Percentiles rank a stretch among this genome's conserved stretches.
Evolutionary conservation across 2,113 vertebrate genomes (phyloP).

Genomic region (Orientallactaga bullata): DNA sequence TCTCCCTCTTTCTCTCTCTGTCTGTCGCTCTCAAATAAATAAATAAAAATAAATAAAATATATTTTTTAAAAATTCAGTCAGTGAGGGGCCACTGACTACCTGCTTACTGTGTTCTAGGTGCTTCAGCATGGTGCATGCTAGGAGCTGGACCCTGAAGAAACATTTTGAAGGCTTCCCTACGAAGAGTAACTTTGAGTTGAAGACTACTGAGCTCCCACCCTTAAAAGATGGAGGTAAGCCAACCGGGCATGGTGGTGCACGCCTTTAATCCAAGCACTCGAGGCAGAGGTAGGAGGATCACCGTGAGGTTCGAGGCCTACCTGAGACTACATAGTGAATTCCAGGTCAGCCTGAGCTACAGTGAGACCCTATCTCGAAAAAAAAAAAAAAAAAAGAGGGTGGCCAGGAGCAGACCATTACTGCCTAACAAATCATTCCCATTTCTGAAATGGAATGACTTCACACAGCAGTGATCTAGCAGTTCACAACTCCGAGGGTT

Average conservation of each 20-base stretch:
- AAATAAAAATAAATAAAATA: no score
- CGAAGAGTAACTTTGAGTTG: constrained; percentile 89
- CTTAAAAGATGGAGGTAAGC: constrained; percentile 91
- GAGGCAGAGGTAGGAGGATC: no score
- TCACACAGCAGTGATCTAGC: not conserved
- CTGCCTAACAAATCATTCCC: not conserved
- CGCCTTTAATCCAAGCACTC: no score
- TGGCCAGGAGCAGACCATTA: no score
- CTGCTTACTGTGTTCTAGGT: constrained; percentile 43
- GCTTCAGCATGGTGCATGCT: constrained; percentile 87
- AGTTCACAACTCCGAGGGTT: not conserved
- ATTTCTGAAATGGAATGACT: not conserved
- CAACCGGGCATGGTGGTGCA: no score
- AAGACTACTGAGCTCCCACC: constrained; percentile 88
- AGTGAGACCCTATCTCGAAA: no score
- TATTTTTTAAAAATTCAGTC: not conserved
- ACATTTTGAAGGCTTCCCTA: constrained; percentile 91
- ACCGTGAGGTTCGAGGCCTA: no score
- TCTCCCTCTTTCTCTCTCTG: no score
- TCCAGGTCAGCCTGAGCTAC: no score
- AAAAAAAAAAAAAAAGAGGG: no score
- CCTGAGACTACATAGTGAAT: no score
- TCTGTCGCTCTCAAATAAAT: no score
- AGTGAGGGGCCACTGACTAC: not conserved
- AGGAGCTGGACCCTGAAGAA: constrained; percentile 90